These are phyloP conservation scores for Orthonyx spaldingii DNA, from an alignment of 2,113 vertebrate species.

Conservation along the genomic window DNA sequence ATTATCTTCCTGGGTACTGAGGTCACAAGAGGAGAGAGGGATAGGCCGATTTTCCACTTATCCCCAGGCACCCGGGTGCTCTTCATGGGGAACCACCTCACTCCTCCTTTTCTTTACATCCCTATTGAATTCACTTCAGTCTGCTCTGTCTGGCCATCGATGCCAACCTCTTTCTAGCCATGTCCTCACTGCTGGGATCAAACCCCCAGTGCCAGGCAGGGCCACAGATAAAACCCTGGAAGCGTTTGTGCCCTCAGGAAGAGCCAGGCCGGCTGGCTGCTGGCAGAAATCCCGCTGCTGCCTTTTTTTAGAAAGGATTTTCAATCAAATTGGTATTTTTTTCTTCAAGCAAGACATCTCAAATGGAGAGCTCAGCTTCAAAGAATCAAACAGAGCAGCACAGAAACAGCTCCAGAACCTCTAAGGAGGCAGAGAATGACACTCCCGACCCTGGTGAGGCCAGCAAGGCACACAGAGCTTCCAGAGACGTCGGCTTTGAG, in stretches of 20 bases:
- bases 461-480: neutral
- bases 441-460: neutral
- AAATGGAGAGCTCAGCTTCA: neutral
- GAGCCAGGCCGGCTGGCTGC: neutral
- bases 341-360: neutral
- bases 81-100: neutral
- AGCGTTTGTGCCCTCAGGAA: neutral
- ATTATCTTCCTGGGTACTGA: neutral
- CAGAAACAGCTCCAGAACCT: neutral
- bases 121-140: neutral
- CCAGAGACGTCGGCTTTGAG: neutral
- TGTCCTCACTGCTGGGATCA: neutral
- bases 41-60: neutral
- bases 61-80: neutral
- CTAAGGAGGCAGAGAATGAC: neutral
- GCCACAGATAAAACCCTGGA: neutral
- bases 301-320: neutral
- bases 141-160: neutral
- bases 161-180: neutral
- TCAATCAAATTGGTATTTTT: neutral
- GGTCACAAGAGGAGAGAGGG: neutral
- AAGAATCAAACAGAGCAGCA: neutral
- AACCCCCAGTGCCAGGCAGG: neutral
- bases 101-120: neutral
- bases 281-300: neutral